A percentile compares a stretch with the other conserved stretches of the same genome.
These are phyloP conservation scores for Lepetodrilus schrolli DNA, from an alignment of 2,888 invertebrate species.

Conservation along the genomic window DNA sequence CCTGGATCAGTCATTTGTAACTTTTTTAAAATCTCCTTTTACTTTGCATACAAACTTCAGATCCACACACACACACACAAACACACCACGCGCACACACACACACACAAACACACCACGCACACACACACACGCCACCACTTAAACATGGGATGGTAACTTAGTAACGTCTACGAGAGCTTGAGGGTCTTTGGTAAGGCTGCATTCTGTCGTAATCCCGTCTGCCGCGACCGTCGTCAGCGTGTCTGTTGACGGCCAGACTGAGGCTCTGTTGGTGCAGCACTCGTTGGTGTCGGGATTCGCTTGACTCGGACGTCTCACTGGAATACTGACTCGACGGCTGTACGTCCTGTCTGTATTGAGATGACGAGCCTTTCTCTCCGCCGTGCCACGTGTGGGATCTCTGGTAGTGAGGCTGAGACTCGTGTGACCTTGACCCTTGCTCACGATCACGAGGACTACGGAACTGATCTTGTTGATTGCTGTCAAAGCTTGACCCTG, in stretches of 20 bases:
- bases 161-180: neutral
- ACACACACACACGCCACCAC: too few species aligned
- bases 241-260: constrained; percentile 38
- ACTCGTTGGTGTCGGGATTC: constrained; percentile 42
- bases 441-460: neutral
- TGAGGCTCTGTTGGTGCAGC: constrained; percentile 40
- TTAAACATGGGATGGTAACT: too few species aligned
- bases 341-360: constrained; percentile 23
- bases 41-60: too few species aligned
- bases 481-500: constrained; percentile 8
- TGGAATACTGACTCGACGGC: neutral
- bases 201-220: constrained; percentile 5
- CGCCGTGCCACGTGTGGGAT: constrained; percentile 51
- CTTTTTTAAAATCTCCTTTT: too few species aligned
- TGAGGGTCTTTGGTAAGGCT: neutral
- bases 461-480: constrained; percentile 22
- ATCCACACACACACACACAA: too few species aligned
- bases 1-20: too few species aligned
- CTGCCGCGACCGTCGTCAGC: constrained; percentile 9
- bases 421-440: neutral
- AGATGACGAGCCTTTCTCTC: constrained; percentile 29
- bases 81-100: too few species aligned
- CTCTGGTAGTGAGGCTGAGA: constrained; percentile 40
- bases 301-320: constrained; percentile 25
- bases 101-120: too few species aligned